A percentile compares a stretch with the other conserved stretches of the same genome.
Conservation (phyloP, 1,140 invertebrate species). For the Holcopasites calliopsidis region DNA sequence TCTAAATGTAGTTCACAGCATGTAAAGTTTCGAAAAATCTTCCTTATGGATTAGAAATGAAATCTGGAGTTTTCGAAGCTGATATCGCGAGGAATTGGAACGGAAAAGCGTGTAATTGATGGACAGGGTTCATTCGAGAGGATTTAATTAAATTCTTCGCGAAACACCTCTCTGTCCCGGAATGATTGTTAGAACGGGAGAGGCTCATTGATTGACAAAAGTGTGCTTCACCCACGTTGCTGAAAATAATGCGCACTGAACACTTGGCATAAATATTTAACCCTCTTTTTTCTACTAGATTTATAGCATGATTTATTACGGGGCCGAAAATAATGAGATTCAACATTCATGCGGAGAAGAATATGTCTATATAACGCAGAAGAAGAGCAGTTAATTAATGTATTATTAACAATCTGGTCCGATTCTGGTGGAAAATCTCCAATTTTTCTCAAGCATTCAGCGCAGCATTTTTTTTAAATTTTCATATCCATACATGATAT, state of each 20-base stretch:
- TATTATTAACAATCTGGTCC: neutral
- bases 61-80: neutral
- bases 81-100: neutral
- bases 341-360: too few relatives aligned
- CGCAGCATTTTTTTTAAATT: neutral
- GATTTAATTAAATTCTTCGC: constrained; percentile 24
- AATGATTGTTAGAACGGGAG: neutral
- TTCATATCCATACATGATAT: too few relatives aligned
- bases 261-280: too few relatives aligned
- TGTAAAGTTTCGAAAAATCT: too few relatives aligned
- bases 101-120: neutral
- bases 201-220: neutral
- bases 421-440: too few relatives aligned
- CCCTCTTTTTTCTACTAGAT: neutral
- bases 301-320: too few relatives aligned
- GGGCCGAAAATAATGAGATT: too few relatives aligned
- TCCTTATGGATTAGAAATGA: neutral
- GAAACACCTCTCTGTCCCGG: neutral
- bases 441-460: neutral
- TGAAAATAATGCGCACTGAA: neutral
- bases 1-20: too few relatives aligned
- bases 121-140: neutral
- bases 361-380: too few relatives aligned
- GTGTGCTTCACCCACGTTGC: neutral
- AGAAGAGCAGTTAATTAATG: neutral